Evolutionary conservation across 1,140 invertebrate genomes (phyloP).

Genomic region (Apis cerana): DNA sequence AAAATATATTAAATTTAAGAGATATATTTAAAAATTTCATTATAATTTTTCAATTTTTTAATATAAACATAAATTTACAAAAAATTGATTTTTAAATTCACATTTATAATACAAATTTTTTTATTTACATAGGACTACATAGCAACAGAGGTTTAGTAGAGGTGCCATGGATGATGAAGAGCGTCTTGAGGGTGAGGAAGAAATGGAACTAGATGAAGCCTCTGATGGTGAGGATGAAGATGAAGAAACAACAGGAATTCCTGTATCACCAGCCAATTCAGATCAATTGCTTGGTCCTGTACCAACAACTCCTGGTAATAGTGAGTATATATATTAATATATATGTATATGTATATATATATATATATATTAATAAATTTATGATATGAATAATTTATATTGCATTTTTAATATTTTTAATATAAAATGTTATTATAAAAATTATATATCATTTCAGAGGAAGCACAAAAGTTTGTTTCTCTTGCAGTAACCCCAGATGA

Average conservation of each 20-base stretch:
- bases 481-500: slow-evolving; percentile 76
- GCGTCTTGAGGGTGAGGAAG: slow-evolving; percentile 80
- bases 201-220: slow-evolving; percentile 80
- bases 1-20: neutral
- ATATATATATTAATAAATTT: slow-evolving; percentile 12
- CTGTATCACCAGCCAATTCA: slow-evolving; percentile 78
- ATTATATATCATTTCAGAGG: slow-evolving; percentile 39
- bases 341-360: too few relatives aligned
- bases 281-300: slow-evolving; percentile 76
- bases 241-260: slow-evolving; percentile 77
- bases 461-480: slow-evolving; percentile 51
- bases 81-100: neutral
- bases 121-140: slow-evolving; percentile 55
- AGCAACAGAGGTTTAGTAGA: slow-evolving; percentile 60
- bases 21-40: neutral
- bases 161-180: slow-evolving; percentile 80
- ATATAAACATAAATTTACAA: neutral
- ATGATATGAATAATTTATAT: neutral
- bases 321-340: slow-evolving; percentile 58
- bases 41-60: neutral
- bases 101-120: neutral
- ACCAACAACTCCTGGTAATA: slow-evolving; percentile 72
- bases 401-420: neutral
- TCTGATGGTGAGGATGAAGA: slow-evolving; percentile 80
- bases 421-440: slow-evolving; percentile 29